Base-by-base conservation (phyloP, 2,113 vertebrate species). In the Notothenia rossii region DNA sequence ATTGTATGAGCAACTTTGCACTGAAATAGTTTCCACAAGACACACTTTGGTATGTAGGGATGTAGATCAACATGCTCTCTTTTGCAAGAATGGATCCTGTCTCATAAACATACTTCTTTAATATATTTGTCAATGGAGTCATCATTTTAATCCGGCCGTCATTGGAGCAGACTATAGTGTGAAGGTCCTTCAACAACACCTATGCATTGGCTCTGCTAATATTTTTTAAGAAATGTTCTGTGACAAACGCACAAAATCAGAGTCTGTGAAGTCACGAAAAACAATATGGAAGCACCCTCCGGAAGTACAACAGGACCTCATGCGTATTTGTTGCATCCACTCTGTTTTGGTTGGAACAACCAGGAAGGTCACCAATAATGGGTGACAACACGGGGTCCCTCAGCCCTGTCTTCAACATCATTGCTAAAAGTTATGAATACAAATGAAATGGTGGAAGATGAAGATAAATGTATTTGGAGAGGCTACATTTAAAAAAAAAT, bases 301-400 rank as follows among this genome's bases (percentile, higher is more conserved):
- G 20, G 11, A 5, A 25, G 54, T 12, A 12, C 10, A 25, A 25
- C 54, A 25, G 54, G n/a, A 10, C 11, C 7, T n/a, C 20, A 18
- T 40, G 13, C 14, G 18, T 15, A 11, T 40, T 5, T 4, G 10
- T 58, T 50, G 17, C 36, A 14, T 53, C 36, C 29, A 29, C 29
- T 29, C 46, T 63, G 20, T 76, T 62, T 62, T 69, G 73, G 10
- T 11, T 49, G 36, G 11, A 1, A 62, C 48, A 67, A 1, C 14
- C 3, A 67, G 15, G 13, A 61, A 50, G 36, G 20, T 61, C 5
- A 45, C 45, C 29, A 20, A 49, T 70, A 17, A 48, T 40, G 71
- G 74, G 62, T 69, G 54, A 66, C 22, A 65, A 54, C 64, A 62
- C 7, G 10, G 40, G 59, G 1, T n/a, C 40, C 59, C 14, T n/a